Conservation (phyloP, 1,140 invertebrate species). For the Scaptomyza montana region DNA sequence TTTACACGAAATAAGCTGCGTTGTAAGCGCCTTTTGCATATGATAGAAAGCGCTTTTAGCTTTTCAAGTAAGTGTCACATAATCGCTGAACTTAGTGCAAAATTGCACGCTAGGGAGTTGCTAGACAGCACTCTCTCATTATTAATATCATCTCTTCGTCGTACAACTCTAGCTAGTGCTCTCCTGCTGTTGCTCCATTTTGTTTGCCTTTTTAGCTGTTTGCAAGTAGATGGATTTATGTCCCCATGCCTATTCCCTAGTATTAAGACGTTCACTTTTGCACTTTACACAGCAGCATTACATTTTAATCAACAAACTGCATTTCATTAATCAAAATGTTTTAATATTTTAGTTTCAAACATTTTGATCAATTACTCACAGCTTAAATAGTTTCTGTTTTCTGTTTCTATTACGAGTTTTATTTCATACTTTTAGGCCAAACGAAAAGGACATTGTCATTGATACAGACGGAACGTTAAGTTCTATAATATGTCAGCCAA, state of each 20-base stretch:
- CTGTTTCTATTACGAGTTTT: no score
- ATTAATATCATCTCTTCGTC: background rate
- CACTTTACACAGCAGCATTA: background rate
- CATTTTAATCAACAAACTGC: background rate
- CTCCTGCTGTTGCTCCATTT: constrained; percentile 1
- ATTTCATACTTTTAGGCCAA: no score
- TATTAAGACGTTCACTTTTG: background rate
- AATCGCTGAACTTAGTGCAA: constrained; percentile 1
- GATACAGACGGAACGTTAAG: no score
- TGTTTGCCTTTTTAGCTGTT: background rate
- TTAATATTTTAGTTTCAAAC: background rate
- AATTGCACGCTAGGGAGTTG: constrained; percentile 11
- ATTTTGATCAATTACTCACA: no score
- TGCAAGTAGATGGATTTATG: background rate
- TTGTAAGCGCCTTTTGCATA: background rate
- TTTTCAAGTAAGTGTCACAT: background rate
- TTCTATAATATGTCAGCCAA: constrained; percentile 57
- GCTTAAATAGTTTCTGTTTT: no score
- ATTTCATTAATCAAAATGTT: background rate
- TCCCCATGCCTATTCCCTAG: background rate
- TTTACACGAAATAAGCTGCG: background rate
- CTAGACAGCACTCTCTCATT: constrained; percentile 2
- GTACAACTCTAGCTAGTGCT: background rate
- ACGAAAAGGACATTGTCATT: no score
- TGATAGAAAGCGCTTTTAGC: background rate